Conservation (phyloP, 2,888 invertebrate species). For the Psylliodes chrysocephalus region DNA sequence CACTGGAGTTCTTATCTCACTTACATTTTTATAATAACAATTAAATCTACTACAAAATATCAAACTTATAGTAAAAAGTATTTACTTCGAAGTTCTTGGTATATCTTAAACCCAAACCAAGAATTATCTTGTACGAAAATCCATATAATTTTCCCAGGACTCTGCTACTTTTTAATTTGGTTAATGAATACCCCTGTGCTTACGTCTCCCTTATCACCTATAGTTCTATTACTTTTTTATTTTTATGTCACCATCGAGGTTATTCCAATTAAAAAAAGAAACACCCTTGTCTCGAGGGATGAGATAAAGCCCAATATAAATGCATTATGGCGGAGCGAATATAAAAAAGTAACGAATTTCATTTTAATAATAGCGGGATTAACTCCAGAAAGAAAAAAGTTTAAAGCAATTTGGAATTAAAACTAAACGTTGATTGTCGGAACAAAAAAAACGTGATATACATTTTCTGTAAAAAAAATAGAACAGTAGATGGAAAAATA, state of each 20-base stretch:
- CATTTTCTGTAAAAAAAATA: too few species aligned
- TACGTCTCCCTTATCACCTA: constrained; percentile 59
- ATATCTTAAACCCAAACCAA: too few species aligned
- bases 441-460: too few species aligned
- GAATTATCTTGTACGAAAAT: too few species aligned
- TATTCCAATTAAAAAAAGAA: constrained; percentile 63
- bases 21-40: too few species aligned
- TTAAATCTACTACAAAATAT: too few species aligned
- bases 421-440: too few species aligned
- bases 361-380: neutral
- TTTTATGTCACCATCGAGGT: constrained; percentile 64
- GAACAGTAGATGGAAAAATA: too few species aligned
- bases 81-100: too few species aligned
- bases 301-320: constrained; percentile 51
- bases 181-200: constrained; percentile 46
- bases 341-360: constrained; percentile 44
- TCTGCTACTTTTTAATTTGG: constrained; percentile 36
- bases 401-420: neutral
- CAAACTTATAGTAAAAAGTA: too few species aligned
- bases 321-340: constrained; percentile 53
- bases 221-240: constrained; percentile 60
- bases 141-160: constrained; percentile 5
- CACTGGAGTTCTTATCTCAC: too few species aligned
- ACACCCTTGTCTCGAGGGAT: constrained; percentile 47
- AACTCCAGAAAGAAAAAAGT: neutral